phyloP scores from a whole-genome alignment of 1,140 invertebrate genomes.

The Zaprionus taronus region DNA sequence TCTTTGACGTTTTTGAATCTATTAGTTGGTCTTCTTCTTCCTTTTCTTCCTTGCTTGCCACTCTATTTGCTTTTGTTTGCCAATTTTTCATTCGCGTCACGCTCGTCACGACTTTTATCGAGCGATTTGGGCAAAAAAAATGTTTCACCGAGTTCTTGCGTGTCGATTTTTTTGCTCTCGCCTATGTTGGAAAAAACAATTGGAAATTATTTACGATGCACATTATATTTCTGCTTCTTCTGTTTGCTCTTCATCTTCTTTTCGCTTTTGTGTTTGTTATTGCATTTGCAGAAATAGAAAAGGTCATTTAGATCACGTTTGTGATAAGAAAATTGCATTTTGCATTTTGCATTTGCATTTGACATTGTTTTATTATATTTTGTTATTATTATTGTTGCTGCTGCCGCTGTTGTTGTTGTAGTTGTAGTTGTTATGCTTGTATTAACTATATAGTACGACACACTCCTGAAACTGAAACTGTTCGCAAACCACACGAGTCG shows the following conservation, averaged over 20 bases:
- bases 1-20: not conserved
- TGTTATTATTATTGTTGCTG: slow-evolving; percentile 18
- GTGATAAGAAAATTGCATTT: slow-evolving; percentile 72
- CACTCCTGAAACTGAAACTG: slow-evolving; percentile 64
- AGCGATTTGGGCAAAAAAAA: slow-evolving; percentile 83
- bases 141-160: slow-evolving; percentile 83
- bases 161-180: slow-evolving; percentile 84
- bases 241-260: slow-evolving; percentile 26
- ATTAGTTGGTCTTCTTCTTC: not conserved
- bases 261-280: slow-evolving; percentile 32
- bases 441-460: slow-evolving; percentile 32
- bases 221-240: slow-evolving; percentile 23
- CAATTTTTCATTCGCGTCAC: slow-evolving; percentile 10
- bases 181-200: slow-evolving; percentile 49
- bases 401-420: slow-evolving; percentile 29
- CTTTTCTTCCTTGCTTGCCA: slow-evolving; percentile 3
- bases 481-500: slow-evolving; percentile 66
- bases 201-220: slow-evolving; percentile 61
- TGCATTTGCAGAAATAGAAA: slow-evolving; percentile 58
- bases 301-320: slow-evolving; percentile 70
- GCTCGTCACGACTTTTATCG: slow-evolving; percentile 63
- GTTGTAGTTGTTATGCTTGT: slow-evolving; percentile 45
- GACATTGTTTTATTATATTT: slow-evolving; percentile 47
- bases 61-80: not conserved
- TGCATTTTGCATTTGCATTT: slow-evolving; percentile 65